Evolutionary conservation across 2,113 vertebrate genomes (phyloP), one percentile per base, ranked within the genome.

Genomic region (Electrona antarctica): DNA sequence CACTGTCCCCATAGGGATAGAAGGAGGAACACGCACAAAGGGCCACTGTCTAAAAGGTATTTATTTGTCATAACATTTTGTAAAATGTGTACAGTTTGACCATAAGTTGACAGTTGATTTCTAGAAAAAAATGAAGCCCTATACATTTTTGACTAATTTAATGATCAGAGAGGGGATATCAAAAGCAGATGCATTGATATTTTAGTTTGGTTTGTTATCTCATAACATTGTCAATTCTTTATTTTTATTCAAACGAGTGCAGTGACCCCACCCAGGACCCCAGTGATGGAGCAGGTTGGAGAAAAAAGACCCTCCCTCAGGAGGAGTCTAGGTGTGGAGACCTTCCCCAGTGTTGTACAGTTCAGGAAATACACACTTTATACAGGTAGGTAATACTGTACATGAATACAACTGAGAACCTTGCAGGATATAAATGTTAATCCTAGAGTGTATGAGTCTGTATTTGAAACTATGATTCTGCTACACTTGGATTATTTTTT

Each of bases 1-100:
- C 41, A 69, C 82, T 13, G 81, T 73, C 71, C 89, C 92, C 85
- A 89, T 21, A 21, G 21, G 21, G 21, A 6, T 47, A 83, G 0
- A 86, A 93, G 82, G 91, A 94, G 21, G 21, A 21, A 21, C 21
- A 21, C 21, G 52, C 0, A 65, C 68, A 79, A 90, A 65, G 86
- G 92, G 81, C 83, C 89, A 89, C 71, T 95, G 93, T 83, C 92
- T 96, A 57, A 94, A 93, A 86, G 95, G 97, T 97, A 81, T 41
- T 4, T 33, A 12, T 33, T 60, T 4, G 29, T 59, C 8, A 49
- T 9, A 49, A 48, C 47, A n/a, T n/a, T n/a, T n/a, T n/a, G n/a
- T n/a, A n/a, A n/a, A n/a, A n/a, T n/a, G n/a, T n/a, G n/a, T n/a
- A n/a, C n/a, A n/a, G n/a, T 21, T 21, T 21, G 21, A 21, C 21